A percentile compares a stretch with the other conserved stretches of the same genome.
Evolutionary conservation across 2,888 invertebrate genomes (phyloP).

Genomic region (Rhaphigaster nebulosa): DNA sequence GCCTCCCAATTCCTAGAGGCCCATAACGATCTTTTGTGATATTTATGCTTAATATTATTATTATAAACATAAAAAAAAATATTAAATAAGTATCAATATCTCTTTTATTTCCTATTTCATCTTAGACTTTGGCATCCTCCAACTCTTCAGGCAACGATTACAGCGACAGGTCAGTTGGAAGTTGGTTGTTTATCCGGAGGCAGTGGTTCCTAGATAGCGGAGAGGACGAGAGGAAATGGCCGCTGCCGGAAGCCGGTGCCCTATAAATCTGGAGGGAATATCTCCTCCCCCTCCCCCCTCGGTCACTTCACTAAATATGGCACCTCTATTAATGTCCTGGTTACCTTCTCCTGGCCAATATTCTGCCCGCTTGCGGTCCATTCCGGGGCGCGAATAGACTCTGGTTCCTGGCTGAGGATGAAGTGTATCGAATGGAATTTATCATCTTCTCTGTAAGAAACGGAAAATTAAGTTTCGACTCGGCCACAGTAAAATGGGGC

Average conservation of each 20-base stretch:
- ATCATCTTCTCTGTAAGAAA: neutral
- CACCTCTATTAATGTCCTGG: neutral
- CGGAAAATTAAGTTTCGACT: too few species aligned
- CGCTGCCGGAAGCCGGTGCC: neutral
- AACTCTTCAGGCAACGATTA: neutral
- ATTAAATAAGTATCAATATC: too few species aligned
- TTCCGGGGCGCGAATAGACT: neutral
- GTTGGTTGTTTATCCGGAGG: neutral
- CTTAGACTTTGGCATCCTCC: neutral
- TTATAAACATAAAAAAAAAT: too few species aligned
- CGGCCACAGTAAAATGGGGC: too few species aligned
- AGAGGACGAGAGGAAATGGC: neutral
- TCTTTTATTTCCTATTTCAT: too few species aligned
- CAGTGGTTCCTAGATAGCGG: constrained; percentile 10
- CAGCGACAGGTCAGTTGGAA: neutral
- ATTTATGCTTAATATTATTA: too few species aligned
- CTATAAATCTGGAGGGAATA: constrained; percentile 3
- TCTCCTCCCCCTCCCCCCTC: neutral
- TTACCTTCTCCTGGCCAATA: neutral
- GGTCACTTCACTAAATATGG: neutral
- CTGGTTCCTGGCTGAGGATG: neutral
- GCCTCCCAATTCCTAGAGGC: too few species aligned
- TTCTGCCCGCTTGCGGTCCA: neutral
- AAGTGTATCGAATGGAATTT: neutral
- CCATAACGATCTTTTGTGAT: too few species aligned